Evolutionary conservation across 1,140 invertebrate genomes (phyloP), one percentile per base, ranked within the genome.

Genomic region (Batillaria attramentaria): DNA sequence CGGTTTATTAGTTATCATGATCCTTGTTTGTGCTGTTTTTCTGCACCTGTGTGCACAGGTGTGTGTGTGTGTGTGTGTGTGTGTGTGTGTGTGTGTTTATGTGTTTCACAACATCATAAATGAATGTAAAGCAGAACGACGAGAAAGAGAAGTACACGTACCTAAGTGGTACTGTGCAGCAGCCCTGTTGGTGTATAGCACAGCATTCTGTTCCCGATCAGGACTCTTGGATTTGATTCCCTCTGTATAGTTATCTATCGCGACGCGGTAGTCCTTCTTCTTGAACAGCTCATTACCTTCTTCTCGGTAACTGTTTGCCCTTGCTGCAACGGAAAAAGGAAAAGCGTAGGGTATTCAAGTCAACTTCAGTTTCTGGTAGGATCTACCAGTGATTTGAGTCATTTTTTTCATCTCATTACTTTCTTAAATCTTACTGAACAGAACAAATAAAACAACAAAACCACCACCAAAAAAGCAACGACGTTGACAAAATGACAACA

Each of bases 211-310:
- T 83, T 95, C 93, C 6, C 90, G 86, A 90, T 98, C 93, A 10
- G 94, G 92, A 89, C 95, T 95, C 86, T 95, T 95, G 20, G 93
- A 92, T 91, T 95, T 96, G 54, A 90, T 89, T 57, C 89, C 92
- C 91, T 98, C 97, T 1, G 96, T 96, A 86, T 97, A 99, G 84
- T 93, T 94, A 68, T 95, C 91, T 84, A 98, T 94, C 2, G 98
- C 97, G 84, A 97, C 92, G 82, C 96, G 92, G 91, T 98, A 99
- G 86, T 99, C 98, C 89, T 98, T 98, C 86, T 95, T 93, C 87
- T 98, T 97, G 88, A 97, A 99, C 91, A 98, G 96, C 83, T 97
- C 95, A 90, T 99, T 98, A 2, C 98, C 98, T 93, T 99, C 98
- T 72, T 98, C 95, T 91, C 99, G 99, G 89, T 98, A 98, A 86